Percentiles rank a stretch among this genome's conserved stretches.
These are phyloP conservation scores for Nymphicus hollandicus DNA, from an alignment of 2,113 vertebrate species.

Conservation along the genomic window DNA sequence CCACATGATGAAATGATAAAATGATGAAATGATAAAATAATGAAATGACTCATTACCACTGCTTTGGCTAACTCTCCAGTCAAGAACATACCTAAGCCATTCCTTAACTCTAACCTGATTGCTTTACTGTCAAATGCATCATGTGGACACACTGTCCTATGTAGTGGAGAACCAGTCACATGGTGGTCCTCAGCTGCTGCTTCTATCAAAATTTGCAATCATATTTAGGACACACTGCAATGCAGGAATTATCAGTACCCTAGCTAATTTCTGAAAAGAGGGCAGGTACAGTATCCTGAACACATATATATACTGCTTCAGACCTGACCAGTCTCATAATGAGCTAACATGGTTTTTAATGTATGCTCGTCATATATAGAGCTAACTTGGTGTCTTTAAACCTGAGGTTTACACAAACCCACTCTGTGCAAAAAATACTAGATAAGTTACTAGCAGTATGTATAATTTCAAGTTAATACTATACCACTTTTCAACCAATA, in stretches of 20 bases:
- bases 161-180: neutral
- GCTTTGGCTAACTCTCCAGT: neutral
- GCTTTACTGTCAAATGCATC: neutral
- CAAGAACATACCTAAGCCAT: neutral
- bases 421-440: neutral
- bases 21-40: neutral
- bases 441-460: neutral
- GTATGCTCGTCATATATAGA: accelerated
- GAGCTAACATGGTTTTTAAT: neutral
- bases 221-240: neutral
- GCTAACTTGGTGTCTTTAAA: neutral
- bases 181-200: neutral
- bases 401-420: neutral
- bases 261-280: neutral
- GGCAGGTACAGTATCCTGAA: neutral
- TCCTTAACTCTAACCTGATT: neutral
- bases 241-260: neutral
- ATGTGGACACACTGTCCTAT: neutral
- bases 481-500: neutral
- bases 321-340: neutral
- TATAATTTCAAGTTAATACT: neutral
- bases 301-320: neutral
- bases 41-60: neutral
- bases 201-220: neutral
- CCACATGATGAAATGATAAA: neutral